Conservation (phyloP, 2,797 vertebrate genomes). For the Anniella stebbinsi region DNA sequence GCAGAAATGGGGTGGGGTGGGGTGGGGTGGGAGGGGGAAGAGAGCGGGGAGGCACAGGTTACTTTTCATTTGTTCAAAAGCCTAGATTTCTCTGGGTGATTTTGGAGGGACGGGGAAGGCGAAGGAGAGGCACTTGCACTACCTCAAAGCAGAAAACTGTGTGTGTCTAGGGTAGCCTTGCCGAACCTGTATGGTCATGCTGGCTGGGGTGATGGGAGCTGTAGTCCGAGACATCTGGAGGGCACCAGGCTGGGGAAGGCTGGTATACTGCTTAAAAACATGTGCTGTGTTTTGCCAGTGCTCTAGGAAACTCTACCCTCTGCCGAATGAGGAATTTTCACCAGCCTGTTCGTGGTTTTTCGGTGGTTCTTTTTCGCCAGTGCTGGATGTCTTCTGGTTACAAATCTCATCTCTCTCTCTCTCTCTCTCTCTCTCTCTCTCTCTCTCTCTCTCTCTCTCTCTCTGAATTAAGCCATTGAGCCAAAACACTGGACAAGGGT, state of each 20-base stretch:
- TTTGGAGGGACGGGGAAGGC: neutral
- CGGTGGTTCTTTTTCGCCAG: neutral
- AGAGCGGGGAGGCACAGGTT: neutral
- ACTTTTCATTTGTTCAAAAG: neutral
- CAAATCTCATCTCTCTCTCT: neutral
- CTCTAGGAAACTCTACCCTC: neutral
- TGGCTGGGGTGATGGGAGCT: too few relatives aligned
- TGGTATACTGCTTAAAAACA: neutral
- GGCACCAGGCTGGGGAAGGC: neutral
- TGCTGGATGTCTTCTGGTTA: neutral
- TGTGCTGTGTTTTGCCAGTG: neutral
- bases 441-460: neutral
- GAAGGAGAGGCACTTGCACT: neutral
- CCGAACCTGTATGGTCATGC: too few relatives aligned
- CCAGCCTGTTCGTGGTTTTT: neutral
- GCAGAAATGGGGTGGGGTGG: neutral
- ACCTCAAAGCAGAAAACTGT: neutral
- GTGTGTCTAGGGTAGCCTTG: neutral
- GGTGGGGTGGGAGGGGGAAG: neutral
- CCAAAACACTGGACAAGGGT: neutral
- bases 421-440: neutral
- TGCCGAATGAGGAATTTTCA: neutral
- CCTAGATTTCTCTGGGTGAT: neutral
- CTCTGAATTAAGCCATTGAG: neutral
- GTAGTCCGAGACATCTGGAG: neutral